Evolutionary conservation across 2,888 invertebrate species (phyloP).

Genomic region (Drosophila meridiana): DNA sequence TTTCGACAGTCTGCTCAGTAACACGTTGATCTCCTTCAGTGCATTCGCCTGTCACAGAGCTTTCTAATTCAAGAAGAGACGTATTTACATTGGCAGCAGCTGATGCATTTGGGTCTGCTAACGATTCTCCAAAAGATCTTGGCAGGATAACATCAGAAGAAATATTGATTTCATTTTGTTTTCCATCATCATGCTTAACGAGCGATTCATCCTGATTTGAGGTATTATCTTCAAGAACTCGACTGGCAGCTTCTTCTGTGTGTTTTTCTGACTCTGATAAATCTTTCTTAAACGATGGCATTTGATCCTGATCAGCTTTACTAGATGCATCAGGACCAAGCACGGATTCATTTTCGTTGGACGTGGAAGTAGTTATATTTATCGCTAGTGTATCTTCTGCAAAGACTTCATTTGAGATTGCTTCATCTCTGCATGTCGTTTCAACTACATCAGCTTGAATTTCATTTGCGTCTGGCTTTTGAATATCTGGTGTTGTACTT

Average conservation of each 20-base stretch:
- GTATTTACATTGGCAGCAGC: not conserved
- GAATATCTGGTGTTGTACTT: not conserved
- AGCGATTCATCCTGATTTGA: not conserved
- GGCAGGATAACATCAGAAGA: not conserved
- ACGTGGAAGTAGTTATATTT: not conserved
- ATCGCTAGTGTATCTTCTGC: not conserved
- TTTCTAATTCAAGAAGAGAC: conserved; percentile 2
- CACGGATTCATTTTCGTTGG: not conserved
- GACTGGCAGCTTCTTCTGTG: not conserved
- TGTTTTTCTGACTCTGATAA: not conserved
- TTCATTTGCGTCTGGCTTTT: not conserved
- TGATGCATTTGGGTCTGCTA: not conserved
- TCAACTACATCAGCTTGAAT: not conserved
- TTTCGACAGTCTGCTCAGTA: not conserved
- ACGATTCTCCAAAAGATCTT: conserved; percentile 1
- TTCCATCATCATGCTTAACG: not conserved
- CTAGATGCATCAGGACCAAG: not conserved
- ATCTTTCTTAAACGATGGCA: not conserved
- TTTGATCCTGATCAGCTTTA: not conserved
- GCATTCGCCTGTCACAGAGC: not conserved
- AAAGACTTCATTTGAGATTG: not conserved
- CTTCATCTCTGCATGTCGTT: not conserved
- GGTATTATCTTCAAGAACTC: not conserved
- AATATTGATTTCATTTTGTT: not conserved
- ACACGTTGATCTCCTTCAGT: not conserved